Evolutionary conservation across 1,140 invertebrate genomes (phyloP), one percentile per base, ranked within the genome.

Genomic region (Diachasma alloeum): DNA sequence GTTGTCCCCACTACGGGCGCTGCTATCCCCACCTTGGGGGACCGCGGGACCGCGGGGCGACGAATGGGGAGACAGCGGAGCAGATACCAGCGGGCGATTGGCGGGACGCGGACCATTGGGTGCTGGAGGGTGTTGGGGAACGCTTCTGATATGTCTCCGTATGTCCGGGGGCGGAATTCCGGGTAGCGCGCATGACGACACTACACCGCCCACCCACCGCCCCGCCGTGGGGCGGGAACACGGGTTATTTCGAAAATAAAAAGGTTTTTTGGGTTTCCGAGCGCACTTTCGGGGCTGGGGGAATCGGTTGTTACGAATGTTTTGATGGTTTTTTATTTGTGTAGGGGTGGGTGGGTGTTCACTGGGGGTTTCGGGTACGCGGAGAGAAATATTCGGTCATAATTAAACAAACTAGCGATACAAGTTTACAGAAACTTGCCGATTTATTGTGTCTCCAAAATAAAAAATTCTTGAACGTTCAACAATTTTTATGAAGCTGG

Each of bases 71-170:
- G 9, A 15, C 10, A 36, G 53, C 67, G 66, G 66, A 46, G 36
- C 17, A 63, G 84, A 63, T 85, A 85, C 85, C 84, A 87, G 75
- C n/a, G 19, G 46, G 9, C 42, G 56, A 86, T 87, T 86, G 82
- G 84, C 17, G 39, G 19, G 5, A 13, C 13, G 9, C 19, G 36
- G 48, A 53, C 79, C 56, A 74, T 53, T 77, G 22, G 37, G 63
- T 53, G 36, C 48, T 37, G 10, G 13, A 17, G 37, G n/a, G 9
- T 37, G 39, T 53, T 75, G 75, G 53, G 69, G 37, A 75, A 66
- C 70, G 15, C 56, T 74, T 74, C 3, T 66, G 15, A 72, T 75
- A 69, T 37, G 70, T 75, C 66, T 56, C 22, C 48, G 11, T 56
- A 53, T 24, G 44, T 78, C 78, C 78, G 74, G 68, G 17, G 72